Percentiles rank a stretch among this genome's conserved stretches.
Evolutionary conservation across 2,888 invertebrate species (phyloP).

Genomic region (Sesia apiformis): DNA sequence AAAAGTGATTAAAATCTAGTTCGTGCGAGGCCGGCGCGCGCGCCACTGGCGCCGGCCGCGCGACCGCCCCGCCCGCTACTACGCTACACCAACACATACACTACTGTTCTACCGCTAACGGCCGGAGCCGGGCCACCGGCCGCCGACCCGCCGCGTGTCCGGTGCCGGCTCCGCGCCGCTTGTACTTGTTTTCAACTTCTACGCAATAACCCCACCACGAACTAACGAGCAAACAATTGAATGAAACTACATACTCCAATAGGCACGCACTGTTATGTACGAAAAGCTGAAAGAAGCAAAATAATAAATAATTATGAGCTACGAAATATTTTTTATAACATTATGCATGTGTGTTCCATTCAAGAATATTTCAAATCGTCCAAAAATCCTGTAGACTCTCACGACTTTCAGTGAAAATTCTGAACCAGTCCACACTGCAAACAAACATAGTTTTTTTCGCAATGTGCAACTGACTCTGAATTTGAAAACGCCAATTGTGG

Average conservation of each 20-base stretch:
- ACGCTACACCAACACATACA: not conserved
- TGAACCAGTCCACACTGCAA: no score
- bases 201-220: not conserved
- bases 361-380: no score
- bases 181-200: no score
- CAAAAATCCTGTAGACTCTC: no score
- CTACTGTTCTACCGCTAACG: not conserved
- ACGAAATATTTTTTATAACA: no score
- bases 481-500: no score
- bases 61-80: slow-evolving; percentile 7
- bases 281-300: not conserved
- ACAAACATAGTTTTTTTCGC: no score
- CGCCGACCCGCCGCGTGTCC: no score
- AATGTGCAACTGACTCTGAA: no score
- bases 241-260: not conserved
- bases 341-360: no score
- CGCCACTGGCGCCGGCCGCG: slow-evolving; percentile 24
- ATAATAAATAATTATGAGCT: not conserved
- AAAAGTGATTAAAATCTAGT: slow-evolving; percentile 46
- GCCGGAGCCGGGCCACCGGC: not conserved
- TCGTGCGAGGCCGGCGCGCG: slow-evolving; percentile 26
- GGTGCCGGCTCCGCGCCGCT: no score
- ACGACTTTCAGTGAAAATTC: no score
- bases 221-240: not conserved
- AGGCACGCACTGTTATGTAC: not conserved